Evolutionary conservation across 2,113 vertebrate genomes (phyloP).

Genomic region (Pseudolaguvia tuberculata): DNA sequence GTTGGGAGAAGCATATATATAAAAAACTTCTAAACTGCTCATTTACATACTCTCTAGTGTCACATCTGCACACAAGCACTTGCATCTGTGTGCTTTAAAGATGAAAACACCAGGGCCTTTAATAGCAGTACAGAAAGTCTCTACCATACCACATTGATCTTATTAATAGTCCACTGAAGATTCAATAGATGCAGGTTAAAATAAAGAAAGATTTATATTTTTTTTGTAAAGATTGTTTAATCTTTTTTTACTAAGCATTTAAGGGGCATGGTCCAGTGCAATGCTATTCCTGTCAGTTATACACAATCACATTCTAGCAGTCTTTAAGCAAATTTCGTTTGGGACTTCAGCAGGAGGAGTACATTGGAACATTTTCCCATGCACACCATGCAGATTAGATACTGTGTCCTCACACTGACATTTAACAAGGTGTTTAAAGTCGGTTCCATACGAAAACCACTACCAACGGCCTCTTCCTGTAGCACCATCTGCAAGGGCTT

Average conservation of each 20-base stretch:
- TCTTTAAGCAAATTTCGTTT: constrained; percentile 38
- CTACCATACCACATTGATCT: background rate
- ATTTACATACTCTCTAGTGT: constrained; percentile 20
- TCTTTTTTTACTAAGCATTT: constrained; percentile 10
- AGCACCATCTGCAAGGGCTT: constrained; percentile 56
- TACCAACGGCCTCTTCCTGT: constrained; percentile 58
- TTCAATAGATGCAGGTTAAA: background rate
- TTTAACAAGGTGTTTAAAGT: constrained; percentile 37
- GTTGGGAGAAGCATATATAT: constrained; percentile 1
- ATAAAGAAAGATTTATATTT: background rate
- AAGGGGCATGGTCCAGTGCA: background rate
- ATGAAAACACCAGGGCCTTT: background rate
- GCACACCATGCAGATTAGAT: constrained; percentile 36
- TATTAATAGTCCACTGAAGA: background rate
- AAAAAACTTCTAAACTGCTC: constrained; percentile 23
- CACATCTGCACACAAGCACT: constrained; percentile 5
- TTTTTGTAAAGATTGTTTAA: background rate
- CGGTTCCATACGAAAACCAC: constrained; percentile 44
- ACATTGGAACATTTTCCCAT: constrained; percentile 12
- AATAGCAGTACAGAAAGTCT: background rate
- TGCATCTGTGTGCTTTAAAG: background rate
- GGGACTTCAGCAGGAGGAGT: constrained; percentile 5
- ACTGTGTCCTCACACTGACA: constrained; percentile 44
- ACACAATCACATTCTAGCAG: constrained; percentile 29
- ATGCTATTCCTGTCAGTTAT: constrained; percentile 19